Percentiles rank a stretch among this genome's conserved stretches.
phyloP scores from a whole-genome alignment of 1,140 invertebrate genomes.

The Belonocnema kinseyi region DNA sequence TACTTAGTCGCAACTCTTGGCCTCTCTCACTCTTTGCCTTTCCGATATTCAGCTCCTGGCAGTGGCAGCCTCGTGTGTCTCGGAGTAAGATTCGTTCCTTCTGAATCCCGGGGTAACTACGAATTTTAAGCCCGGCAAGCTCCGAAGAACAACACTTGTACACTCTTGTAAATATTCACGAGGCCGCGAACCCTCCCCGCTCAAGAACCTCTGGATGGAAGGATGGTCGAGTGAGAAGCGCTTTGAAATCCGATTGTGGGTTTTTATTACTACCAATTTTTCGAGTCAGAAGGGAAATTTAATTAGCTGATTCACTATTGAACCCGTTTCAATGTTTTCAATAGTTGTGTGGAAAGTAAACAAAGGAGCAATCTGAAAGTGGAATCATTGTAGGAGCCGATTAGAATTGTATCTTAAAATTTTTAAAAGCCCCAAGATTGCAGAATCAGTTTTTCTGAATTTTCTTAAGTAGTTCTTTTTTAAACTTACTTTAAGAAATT shows the following conservation, averaged over 20 bases:
- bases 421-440: no score
- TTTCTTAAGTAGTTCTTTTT: no score
- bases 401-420: no score
- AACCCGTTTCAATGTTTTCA: no score
- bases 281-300: no score
- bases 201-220: slow-evolving; percentile 40
- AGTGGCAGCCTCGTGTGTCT: slow-evolving; percentile 44
- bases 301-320: no score
- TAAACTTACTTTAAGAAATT: no score
- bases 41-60: slow-evolving; percentile 49
- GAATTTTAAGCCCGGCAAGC: slow-evolving; percentile 51
- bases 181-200: slow-evolving; percentile 36
- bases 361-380: no score
- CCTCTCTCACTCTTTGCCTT: slow-evolving; percentile 34
- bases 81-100: slow-evolving; percentile 51
- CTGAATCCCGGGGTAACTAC: slow-evolving; percentile 46
- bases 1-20: slow-evolving; percentile 36
- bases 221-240: slow-evolving; percentile 28
- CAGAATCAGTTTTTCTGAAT: no score
- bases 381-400: no score
- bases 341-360: no score
- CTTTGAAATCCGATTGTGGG: slow-evolving; percentile 26
- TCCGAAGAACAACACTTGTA: slow-evolving; percentile 53
- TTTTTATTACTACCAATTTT: not conserved
- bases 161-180: slow-evolving; percentile 60